Evolutionary conservation across 30 jellyfish, hydroid and myxozoan species (phyloP), one percentile per base, ranked within the genome.

Genomic region (Turritopsis dohrnii): DNA sequence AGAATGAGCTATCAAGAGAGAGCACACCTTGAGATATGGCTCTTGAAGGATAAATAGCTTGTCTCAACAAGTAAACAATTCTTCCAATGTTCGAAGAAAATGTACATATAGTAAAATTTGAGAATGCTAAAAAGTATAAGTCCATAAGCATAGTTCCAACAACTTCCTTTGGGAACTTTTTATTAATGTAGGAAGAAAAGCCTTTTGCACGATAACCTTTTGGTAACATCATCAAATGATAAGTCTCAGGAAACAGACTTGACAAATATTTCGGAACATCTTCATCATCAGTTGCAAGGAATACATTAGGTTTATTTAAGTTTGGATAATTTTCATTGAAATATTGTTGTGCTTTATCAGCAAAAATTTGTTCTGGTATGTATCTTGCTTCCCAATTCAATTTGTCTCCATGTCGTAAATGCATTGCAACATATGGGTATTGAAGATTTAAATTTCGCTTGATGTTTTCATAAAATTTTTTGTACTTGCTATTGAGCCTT

Each of bases 361-460:
- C 29, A 75, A 24, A 52, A 23, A 1, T 53, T 30, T 24, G 28
- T 27, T 30, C 77, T 20, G 76, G 76, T 1, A 79, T 79, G 24
- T 21, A 52, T 79, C 29, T 79, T 19, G 85, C 76, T 79, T 79
- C 85, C 65, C 65, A 24, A 21, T 29, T 16, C 0, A 79, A 53
- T 52, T 79, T 79, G 24, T 79, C 85, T 21, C 85, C 77, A 16
- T 79, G 85, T 79, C 85, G 27, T 24, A 79, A 18, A 52, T 79
- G 85, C 29, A 79, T 52, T 18, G 79, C 85, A 28, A 53, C 85
- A 75, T 79, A 79, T 21, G 85, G 85, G 82, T 30, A 52, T 18
- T 22, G 28, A 28, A 79, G 27, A 52, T 52, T 52, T 21, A 21
- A 74, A 21, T 74, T 74, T 18, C 52, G 7, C 26, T 74, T 74